Percentiles rank a stretch among this genome's conserved stretches.
phyloP scores from a whole-genome alignment of 2,797 vertebrate genomes.

The Phoxinus dragarum region DNA sequence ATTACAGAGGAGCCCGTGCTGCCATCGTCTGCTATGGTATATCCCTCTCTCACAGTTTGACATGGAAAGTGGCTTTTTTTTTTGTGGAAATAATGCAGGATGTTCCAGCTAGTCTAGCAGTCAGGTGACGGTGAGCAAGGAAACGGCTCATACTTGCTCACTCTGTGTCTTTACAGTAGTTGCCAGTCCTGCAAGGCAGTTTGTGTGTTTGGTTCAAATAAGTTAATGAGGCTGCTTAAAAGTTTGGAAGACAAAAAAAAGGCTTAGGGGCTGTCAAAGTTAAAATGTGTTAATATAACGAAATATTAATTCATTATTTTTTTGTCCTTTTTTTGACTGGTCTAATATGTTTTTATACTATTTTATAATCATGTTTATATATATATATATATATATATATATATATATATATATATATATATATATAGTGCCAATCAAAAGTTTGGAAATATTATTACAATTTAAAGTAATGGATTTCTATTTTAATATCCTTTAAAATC shows the following conservation, averaged over 20 bases:
- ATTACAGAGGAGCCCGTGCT: constrained; percentile 94
- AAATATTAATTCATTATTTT: too few species aligned
- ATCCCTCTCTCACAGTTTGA: not conserved
- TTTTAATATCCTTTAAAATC: not conserved
- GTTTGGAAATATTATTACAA: too few species aligned
- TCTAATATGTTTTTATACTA: not conserved
- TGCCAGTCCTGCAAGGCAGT: not conserved
- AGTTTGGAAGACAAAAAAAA: not conserved
- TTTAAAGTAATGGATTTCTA: not conserved
- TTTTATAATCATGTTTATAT: too few species aligned
- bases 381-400: too few species aligned
- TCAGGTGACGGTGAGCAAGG: constrained; percentile 34
- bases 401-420: too few species aligned
- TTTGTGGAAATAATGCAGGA: not conserved
- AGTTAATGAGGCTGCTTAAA: not conserved
- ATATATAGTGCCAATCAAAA: too few species aligned
- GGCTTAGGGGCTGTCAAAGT: not conserved
- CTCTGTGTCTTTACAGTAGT: not conserved
- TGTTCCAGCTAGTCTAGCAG: constrained; percentile 8
- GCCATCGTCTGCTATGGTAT: constrained; percentile 96
- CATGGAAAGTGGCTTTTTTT: not conserved
- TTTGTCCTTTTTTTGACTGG: not conserved
- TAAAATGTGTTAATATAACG: not conserved
- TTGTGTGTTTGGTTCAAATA: constrained; percentile 6
- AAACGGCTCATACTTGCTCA: constrained; percentile 15